phyloP scores from a whole-genome alignment of 2,113 vertebrate species.

The Heloderma charlesbogerti region DNA sequence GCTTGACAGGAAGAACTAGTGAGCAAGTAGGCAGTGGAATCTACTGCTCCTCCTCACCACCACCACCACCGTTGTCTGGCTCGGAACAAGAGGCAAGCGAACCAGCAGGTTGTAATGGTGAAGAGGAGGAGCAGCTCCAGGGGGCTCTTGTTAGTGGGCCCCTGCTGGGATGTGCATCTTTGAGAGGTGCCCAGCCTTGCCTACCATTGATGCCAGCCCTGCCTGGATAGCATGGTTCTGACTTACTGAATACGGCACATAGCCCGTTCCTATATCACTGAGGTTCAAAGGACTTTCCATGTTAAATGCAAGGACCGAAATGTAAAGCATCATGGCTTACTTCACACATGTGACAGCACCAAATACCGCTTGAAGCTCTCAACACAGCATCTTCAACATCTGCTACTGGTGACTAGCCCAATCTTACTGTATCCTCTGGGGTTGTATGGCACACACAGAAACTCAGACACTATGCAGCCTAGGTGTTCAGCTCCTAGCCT shows the following conservation, averaged over 20 bases:
- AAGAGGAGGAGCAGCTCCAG: too few species aligned
- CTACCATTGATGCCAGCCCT: too few species aligned
- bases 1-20: too few species aligned
- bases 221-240: neutral
- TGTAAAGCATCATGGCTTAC: neutral
- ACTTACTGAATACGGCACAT: neutral
- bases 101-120: too few species aligned
- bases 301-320: neutral
- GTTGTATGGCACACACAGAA: accelerated
- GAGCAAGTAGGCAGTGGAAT: too few species aligned
- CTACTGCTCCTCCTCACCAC: too few species aligned
- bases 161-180: too few species aligned
- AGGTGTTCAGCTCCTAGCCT: accelerated
- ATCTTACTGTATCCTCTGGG: neutral
- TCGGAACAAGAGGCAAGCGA: too few species aligned
- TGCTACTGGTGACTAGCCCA: neutral
- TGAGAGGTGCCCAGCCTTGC: too few species aligned
- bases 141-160: too few species aligned
- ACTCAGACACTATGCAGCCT: neutral
- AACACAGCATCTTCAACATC: neutral
- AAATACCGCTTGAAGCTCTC: neutral
- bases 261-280: too few species aligned
- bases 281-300: neutral
- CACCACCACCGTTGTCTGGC: too few species aligned
- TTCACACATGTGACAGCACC: neutral